phyloP scores from a whole-genome alignment of 2,888 invertebrate species.

The Ceratothoa steindachneri region DNA sequence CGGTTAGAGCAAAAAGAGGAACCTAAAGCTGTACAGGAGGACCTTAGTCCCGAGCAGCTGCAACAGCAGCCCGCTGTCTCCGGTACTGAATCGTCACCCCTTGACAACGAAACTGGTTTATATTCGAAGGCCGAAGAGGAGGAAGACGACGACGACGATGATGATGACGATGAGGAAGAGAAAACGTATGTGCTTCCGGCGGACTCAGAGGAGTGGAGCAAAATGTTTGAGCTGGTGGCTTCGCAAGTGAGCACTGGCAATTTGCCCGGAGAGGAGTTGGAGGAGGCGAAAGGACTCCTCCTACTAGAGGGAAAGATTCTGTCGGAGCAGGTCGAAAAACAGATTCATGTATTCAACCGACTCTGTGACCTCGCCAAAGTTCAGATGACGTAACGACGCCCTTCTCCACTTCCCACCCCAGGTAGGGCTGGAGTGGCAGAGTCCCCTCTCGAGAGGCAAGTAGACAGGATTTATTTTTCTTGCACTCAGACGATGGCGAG shows the following conservation, averaged over 20 bases:
- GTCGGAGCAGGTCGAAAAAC: constrained; percentile 12
- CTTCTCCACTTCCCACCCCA: too few relatives aligned
- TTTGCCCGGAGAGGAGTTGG: neutral
- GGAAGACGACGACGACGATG: constrained; percentile 4
- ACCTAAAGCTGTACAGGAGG: constrained; percentile 4
- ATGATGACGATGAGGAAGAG: constrained; percentile 15
- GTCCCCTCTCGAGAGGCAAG: too few relatives aligned
- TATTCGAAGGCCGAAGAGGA: constrained; percentile 1
- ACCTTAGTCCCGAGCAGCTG: neutral
- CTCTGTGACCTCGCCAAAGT: constrained; percentile 19
- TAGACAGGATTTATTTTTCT: too few relatives aligned
- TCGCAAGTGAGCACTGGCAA: neutral
- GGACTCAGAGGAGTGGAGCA: constrained; percentile 17
- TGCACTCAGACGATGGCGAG: too few relatives aligned
- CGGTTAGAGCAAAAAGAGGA: neutral
- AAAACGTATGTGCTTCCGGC: constrained; percentile 16
- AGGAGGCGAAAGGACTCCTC: constrained; percentile 1
- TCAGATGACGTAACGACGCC: constrained; percentile 1
- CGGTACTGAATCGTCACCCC: neutral
- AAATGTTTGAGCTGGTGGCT: constrained; percentile 23
- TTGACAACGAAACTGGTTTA: neutral
- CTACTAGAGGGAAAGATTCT: constrained; percentile 7
- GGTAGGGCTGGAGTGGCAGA: too few relatives aligned
- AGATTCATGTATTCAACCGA: constrained; percentile 18
- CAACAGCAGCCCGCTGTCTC: neutral